Conservation (phyloP, 2,888 invertebrate genomes). For the Nyleta sp. region DNA sequence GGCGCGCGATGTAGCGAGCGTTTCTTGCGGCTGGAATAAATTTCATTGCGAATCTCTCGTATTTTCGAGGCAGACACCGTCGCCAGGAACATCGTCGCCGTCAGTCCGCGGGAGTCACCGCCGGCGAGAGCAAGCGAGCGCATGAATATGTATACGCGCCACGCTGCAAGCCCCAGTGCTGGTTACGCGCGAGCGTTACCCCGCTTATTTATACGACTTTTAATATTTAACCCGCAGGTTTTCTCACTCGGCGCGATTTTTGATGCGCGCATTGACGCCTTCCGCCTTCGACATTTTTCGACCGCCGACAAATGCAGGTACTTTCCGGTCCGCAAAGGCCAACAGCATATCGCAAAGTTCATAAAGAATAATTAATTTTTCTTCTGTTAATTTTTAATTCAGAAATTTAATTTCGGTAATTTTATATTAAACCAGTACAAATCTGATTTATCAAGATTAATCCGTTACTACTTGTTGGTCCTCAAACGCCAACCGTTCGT, state of each 20-base stretch:
- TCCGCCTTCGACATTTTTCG: conserved; percentile 1
- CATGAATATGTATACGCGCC: conserved; percentile 74
- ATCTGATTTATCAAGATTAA: too few species aligned
- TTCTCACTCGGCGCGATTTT: conserved; percentile 69
- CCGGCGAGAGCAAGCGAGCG: conserved; percentile 65
- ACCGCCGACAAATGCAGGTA: too few species aligned
- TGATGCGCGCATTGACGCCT: conserved; percentile 5
- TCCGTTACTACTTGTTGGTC: too few species aligned
- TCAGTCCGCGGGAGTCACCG: conserved; percentile 60
- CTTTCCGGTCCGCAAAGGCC: too few species aligned
- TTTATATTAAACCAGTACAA: too few species aligned
- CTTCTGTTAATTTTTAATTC: too few species aligned
- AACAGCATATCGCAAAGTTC: too few species aligned
- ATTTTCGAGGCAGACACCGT: conserved; percentile 60
- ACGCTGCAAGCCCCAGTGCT: conserved; percentile 25
- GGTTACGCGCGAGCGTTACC: conserved; percentile 23
- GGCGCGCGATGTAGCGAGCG: conserved; percentile 50
- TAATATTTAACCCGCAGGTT: conserved; percentile 78
- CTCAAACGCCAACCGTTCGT: too few species aligned
- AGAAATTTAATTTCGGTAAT: too few species aligned
- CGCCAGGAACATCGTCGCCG: conserved; percentile 65
- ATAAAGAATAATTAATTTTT: too few species aligned
- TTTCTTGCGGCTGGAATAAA: conserved; percentile 66
- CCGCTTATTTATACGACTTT: conserved; percentile 77
- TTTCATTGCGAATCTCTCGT: conserved; percentile 63